phyloP scores from a whole-genome alignment of 1,140 invertebrate species.

The Eupristina koningsbergeri region DNA sequence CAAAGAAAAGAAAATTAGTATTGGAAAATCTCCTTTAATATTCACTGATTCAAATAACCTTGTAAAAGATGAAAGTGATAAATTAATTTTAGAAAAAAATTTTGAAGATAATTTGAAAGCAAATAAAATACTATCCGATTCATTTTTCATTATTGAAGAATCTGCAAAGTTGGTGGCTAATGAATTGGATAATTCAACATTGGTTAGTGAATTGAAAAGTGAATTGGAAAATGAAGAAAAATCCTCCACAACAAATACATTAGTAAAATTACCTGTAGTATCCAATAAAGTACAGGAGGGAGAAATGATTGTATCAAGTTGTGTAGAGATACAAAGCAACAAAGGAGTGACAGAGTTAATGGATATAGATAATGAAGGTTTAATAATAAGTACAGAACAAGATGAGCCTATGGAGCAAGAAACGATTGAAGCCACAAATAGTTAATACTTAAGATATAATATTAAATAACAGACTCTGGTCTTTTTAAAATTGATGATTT shows the following conservation, averaged over 20 bases:
- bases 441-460: conserved; percentile 63
- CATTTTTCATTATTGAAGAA: conserved; percentile 65
- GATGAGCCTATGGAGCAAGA: conserved; percentile 71
- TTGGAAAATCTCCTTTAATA: conserved; percentile 55
- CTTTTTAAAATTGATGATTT: conserved; percentile 52
- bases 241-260: conserved; percentile 9
- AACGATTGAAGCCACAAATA: conserved; percentile 60
- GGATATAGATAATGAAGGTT: conserved; percentile 67
- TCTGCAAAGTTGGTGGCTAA: conserved; percentile 51
- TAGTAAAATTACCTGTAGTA: conserved; percentile 18
- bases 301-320: conserved; percentile 29
- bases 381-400: conserved; percentile 56
- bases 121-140: conserved; percentile 60
- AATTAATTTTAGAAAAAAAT: conserved; percentile 63
- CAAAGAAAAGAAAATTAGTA: conserved; percentile 54
- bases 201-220: conserved; percentile 52
- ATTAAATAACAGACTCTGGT: conserved; percentile 44
- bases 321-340: conserved; percentile 27
- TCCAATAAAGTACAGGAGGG: conserved; percentile 34
- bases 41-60: conserved; percentile 21
- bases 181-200: conserved; percentile 51
- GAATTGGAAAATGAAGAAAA: conserved; percentile 38
- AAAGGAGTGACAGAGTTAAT: conserved; percentile 61
- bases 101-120: conserved; percentile 53
- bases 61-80: conserved; percentile 28